Evolutionary conservation across 1,140 invertebrate genomes (phyloP), one percentile per base, ranked within the genome.

Genomic region (Euura saliciscinereae): DNA sequence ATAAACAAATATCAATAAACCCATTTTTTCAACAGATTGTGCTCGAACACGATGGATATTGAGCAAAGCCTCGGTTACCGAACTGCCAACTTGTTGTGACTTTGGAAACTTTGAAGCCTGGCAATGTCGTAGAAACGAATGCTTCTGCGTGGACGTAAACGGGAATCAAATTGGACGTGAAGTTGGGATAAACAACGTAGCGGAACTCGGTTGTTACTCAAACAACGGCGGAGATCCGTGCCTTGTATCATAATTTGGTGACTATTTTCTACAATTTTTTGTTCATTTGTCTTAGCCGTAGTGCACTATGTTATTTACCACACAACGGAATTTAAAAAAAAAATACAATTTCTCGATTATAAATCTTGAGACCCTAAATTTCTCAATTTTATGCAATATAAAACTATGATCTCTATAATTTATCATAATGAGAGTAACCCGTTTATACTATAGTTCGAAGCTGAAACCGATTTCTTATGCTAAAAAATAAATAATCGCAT

Each of bases 61-160:
- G 81, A 76, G 76, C 6, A 65, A 78, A 44, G 66, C 73, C 4
- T 72, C 68, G 10, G 77, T 83, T 2, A 66, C 74, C 0, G 88
- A 90, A 75, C 81, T 86, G 69, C 90, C 91, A 0, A 76, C 81
- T 1, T 93, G 91, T 76, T 89, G 89, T 75, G 71, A 74, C 42
- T 91, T 90, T 81, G 92, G 92, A 10, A 92, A 91, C 80, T 92
- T 90, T 78, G 79, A 88, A 44, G 67, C 73, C 0, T 82, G 89
- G 69, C 91, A 92, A 78, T 92, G 91, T 78, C 85, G 88, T 8
- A 81, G 89, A 7, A 89, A 89, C 1, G 66, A 82, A 44, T 92
- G 91, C 78, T 88, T 89, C 64, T 92, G 91, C 78, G 91, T 92
- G 0, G 88, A 92, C 77, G 65, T 73, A 2, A 86, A 92, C 77